These are phyloP conservation scores for Beris chalybata DNA, from an alignment of 2,888 invertebrate genomes.

Conservation along the genomic window DNA sequence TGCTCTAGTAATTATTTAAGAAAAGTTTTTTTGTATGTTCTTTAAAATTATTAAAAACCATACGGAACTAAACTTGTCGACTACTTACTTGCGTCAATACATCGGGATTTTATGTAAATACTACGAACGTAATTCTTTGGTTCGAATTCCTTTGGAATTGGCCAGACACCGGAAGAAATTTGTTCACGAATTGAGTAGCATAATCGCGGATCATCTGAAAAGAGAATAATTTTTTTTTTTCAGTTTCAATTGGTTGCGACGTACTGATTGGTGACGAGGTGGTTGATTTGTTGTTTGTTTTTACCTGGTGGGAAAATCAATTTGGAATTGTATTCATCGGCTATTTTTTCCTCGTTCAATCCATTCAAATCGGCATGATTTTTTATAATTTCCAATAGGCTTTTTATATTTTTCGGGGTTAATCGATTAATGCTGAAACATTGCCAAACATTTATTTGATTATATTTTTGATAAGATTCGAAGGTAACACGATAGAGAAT, in stretches of 20 bases:
- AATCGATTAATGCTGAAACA: constrained; percentile 71
- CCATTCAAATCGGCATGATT: constrained; percentile 40
- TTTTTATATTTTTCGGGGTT: constrained; percentile 67
- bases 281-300: neutral
- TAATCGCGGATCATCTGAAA: constrained; percentile 71
- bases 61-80: neutral
- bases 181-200: constrained; percentile 94
- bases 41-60: too few relatives aligned
- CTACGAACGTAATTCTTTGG: constrained; percentile 76
- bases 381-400: constrained; percentile 61
- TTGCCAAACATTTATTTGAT: too few relatives aligned
- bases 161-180: constrained; percentile 85
- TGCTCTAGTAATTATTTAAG: constrained; percentile 2
- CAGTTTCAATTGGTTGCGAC: constrained; percentile 10
- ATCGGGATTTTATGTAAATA: constrained; percentile 82
- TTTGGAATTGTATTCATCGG: constrained; percentile 69
- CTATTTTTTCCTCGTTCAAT: constrained; percentile 46
- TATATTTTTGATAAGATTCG: too few relatives aligned
- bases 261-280: neutral
- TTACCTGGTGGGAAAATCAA: constrained; percentile 73
- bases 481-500: too few relatives aligned
- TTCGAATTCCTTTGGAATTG: constrained; percentile 72
- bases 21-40: constrained; percentile 7
- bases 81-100: constrained; percentile 74
- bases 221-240: constrained; percentile 11